These are phyloP conservation scores for Drosophila pseudoobscura DNA, from an alignment of 1,140 invertebrate species.

Conservation along the genomic window DNA sequence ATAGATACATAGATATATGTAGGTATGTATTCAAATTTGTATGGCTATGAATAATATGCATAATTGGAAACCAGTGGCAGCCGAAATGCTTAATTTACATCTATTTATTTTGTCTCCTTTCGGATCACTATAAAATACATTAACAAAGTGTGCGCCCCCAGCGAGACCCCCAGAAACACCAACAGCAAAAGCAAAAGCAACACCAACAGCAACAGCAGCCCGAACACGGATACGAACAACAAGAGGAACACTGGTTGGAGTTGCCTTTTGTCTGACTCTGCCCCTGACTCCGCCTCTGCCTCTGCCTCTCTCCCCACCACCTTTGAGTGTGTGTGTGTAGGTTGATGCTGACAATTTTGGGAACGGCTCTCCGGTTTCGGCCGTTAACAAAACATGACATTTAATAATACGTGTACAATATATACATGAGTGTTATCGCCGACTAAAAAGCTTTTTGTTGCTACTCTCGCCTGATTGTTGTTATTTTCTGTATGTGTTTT, in stretches of 20 bases:
- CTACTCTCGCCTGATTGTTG: conserved; percentile 59
- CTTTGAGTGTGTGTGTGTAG: conserved; percentile 56
- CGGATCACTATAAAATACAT: conserved; percentile 64
- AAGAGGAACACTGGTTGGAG: conserved; percentile 51
- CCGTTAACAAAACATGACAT: conserved; percentile 80
- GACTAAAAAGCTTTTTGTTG: conserved; percentile 80
- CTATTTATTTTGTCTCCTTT: conserved; percentile 53
- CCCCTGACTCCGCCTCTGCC: background rate
- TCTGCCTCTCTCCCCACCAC: background rate
- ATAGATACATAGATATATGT: background rate
- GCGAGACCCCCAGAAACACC: conserved; percentile 54
- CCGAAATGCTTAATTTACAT: conserved; percentile 56
- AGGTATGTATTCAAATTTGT: conserved; percentile 38
- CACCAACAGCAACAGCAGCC: conserved; percentile 16
- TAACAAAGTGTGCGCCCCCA: conserved; percentile 68
- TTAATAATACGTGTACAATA: conserved; percentile 79
- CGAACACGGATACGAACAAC: conserved; percentile 57
- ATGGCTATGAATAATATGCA: conserved; percentile 48
- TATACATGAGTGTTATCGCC: conserved; percentile 78
- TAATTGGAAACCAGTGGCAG: conserved; percentile 52
- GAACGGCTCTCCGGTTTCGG: conserved; percentile 67
- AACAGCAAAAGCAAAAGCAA: conserved; percentile 15
- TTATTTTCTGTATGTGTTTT: conserved; percentile 59
- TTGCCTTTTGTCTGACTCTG: conserved; percentile 20
- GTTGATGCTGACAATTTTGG: conserved; percentile 76